Evolutionary conservation across 1,140 invertebrate genomes (phyloP), one percentile per base, ranked within the genome.

Genomic region (Nautilus pompilius): DNA sequence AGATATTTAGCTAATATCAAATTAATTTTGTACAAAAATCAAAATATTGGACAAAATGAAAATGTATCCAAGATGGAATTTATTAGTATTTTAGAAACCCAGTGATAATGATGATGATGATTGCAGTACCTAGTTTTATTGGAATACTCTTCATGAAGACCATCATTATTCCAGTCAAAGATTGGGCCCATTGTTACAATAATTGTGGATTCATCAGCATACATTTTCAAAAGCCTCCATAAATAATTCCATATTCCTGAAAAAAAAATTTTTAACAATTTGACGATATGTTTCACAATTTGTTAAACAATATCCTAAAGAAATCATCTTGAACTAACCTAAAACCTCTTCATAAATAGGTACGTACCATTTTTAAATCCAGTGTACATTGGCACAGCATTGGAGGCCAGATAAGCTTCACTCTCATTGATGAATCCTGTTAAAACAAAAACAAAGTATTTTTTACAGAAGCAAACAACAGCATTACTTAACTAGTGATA

Each of bases 151-250:
- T 77, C 75, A 20, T 20, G 57, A 34, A 70, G 29, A 30, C 75
- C 73, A 61, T 75, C 70, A 53, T 28, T 30, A 8, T 77, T 65
- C 53, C 68, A 56, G 49, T 77, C 75, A 66, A 68, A 77, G 2
- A 70, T 60, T 0, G 75, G 67, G 13, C 75, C 75, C 8, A 67
- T 29, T 17, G 66, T 68, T 10, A 75, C 66, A 48, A 60, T 61
- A 6, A 75, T 49, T 24, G 51, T 46, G n/a, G n/a, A 17, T 5
- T 17, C n/a, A 3, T 3, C 24, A 3, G 45, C 55, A 60, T 66
- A 67, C 33, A 68, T 60, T 10, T 22, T 46, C 0, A 75, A 22
- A 6, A 68, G 30, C 30, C 58, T 55, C 70, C 67, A 69, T 26
- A 67, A 10, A 48, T 67, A 72, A 0, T 51, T 32, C 74, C 74